Evolutionary conservation across 64 coral and sea anemone genomes (phyloP), one percentile per base, ranked within the genome.

Genomic region (Cladopsammia gracilis): DNA sequence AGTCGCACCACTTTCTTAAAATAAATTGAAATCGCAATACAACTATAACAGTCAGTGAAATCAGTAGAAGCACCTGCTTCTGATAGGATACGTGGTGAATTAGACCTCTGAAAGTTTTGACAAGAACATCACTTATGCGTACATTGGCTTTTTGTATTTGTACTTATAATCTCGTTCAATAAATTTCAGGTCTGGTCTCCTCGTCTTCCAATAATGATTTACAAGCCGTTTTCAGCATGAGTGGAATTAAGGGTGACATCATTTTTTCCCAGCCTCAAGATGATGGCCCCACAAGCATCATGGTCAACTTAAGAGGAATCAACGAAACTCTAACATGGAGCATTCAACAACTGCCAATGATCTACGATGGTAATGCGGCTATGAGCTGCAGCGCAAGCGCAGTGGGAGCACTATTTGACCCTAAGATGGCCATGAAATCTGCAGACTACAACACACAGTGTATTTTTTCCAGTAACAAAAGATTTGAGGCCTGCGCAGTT

Each of bases 301-400:
- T 60, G 22, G 70, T 97, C 22, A 22, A 93, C 48, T 76, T 97
- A 26, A 76, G 71, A 15, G 96, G 96, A 34, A 26, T 94, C 54
- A 70, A 71, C 58, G 96, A 91, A 19, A 90, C 73, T 13, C 53
- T 97, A 6, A 56, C 22, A 34, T 86, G 92, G 87, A 62, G 24
- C 34, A 76, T 97, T 15, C 76, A 94, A 75, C 57, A 91, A 47
- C 77, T 97, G 50, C 96, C 96, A 19, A 88, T 97, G 91, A 91
- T 94, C 20, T 97, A 97, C 86, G 42, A 97, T 79, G 96, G 95
- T 3, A 93, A 93, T 58, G 87, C 91, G 25, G 58, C 16, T 20
- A 26, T 75, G 19, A 93, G 85, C 58, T 84, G 80, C 19, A 16
- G n/a, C 14, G 57, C 74, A 53, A 14, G 5, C 45, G 79, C 79